These are phyloP conservation scores for Sparus aurata DNA, from an alignment of 2,797 vertebrate genomes.

Conservation along the genomic window DNA sequence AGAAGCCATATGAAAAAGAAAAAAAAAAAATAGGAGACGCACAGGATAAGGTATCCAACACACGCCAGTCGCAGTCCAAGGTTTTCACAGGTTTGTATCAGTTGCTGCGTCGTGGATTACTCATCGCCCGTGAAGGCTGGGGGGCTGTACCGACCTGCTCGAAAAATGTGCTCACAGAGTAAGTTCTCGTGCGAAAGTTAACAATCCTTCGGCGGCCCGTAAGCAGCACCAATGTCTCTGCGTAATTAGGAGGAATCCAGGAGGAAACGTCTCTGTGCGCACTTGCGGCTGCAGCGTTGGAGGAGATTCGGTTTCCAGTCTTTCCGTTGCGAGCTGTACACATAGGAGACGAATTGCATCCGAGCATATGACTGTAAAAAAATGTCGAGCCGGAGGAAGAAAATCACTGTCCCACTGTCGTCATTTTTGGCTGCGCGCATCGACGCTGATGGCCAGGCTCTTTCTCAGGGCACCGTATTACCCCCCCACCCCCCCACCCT, in stretches of 20 bases:
- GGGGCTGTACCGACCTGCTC: slow-evolving; percentile 61
- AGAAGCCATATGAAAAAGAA: slow-evolving; percentile 68
- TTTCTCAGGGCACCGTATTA: slow-evolving; percentile 25
- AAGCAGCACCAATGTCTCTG: slow-evolving; percentile 49
- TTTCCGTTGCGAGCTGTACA: slow-evolving; percentile 50
- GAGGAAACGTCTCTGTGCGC: slow-evolving; percentile 65
- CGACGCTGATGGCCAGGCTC: slow-evolving; percentile 59
- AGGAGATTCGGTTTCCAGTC: slow-evolving; percentile 65
- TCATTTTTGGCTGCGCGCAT: slow-evolving; percentile 78
- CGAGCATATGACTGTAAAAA: slow-evolving; percentile 63
- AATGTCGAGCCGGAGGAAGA: slow-evolving; percentile 60
- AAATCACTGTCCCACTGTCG: slow-evolving; percentile 77
- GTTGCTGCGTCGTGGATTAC: slow-evolving; percentile 77
- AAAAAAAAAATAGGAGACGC: slow-evolving; percentile 38
- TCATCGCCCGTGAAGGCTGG: slow-evolving; percentile 66
- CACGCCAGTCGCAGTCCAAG: slow-evolving; percentile 75
- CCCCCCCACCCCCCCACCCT: slow-evolving; percentile 7
- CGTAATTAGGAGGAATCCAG: slow-evolving; percentile 64
- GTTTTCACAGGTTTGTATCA: slow-evolving; percentile 61
- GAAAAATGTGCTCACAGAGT: slow-evolving; percentile 59
- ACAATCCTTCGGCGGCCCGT: slow-evolving; percentile 54
- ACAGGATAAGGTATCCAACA: slow-evolving; percentile 72
- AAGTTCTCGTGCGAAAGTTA: slow-evolving; percentile 79
- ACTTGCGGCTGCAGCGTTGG: slow-evolving; percentile 55
- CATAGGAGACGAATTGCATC: slow-evolving; percentile 68